phyloP scores from a whole-genome alignment of 2,113 vertebrate species.

The Alosa alosa region DNA sequence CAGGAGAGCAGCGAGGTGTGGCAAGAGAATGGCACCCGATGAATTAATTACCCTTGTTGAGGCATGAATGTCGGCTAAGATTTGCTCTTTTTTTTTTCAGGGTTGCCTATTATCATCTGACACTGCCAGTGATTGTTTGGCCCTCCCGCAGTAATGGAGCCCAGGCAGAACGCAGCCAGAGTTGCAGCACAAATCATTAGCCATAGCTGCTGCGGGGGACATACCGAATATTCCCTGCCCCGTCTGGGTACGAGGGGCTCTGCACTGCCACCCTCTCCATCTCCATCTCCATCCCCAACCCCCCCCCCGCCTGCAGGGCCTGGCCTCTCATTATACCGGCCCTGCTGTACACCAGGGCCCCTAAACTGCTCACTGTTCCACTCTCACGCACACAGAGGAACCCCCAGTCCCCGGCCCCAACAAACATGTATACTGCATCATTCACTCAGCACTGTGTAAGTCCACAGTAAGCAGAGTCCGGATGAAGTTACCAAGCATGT shows the following conservation, averaged over 20 bases:
- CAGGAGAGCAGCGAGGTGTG: constrained; percentile 40
- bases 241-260: background rate
- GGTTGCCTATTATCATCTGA: constrained; percentile 64
- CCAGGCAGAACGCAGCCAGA: constrained; percentile 58
- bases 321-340: background rate
- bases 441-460: background rate
- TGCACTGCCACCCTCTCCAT: background rate
- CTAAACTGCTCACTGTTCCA: background rate
- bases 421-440: background rate
- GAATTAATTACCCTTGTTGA: constrained; percentile 69
- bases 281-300: background rate
- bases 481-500: background rate
- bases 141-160: constrained; percentile 61
- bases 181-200: constrained; percentile 60
- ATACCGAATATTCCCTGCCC: background rate
- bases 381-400: background rate
- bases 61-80: constrained; percentile 62
- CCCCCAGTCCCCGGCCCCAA: background rate
- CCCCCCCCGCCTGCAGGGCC: background rate
- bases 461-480: background rate
- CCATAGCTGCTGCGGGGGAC: constrained; percentile 50
- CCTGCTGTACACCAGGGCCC: background rate
- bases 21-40: constrained; percentile 33
- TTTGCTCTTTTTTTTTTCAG: constrained; percentile 56
- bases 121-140: constrained; percentile 64